phyloP scores from a whole-genome alignment of 2,888 invertebrate species.

The Leucozona laternaria region DNA sequence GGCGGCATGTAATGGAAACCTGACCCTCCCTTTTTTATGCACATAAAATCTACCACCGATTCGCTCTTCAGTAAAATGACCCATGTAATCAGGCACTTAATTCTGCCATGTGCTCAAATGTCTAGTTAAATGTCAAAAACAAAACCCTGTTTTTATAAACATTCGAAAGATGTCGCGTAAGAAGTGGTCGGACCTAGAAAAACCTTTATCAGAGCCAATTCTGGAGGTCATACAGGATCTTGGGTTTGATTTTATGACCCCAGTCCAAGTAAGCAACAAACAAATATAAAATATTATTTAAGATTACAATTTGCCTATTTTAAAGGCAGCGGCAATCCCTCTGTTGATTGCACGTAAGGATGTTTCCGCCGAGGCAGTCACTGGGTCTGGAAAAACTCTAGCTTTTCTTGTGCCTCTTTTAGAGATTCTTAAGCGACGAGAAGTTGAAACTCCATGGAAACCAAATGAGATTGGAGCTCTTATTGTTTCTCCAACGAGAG shows the following conservation, averaged over 20 bases:
- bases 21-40: no score
- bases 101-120: conserved; percentile 40
- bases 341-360: conserved; percentile 95
- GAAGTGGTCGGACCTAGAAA: conserved; percentile 84
- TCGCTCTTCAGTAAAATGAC: no score
- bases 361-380: conserved; percentile 99
- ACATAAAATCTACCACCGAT: no score
- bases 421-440: conserved; percentile 90
- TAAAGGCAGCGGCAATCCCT: conserved; percentile 94
- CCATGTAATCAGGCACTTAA: no score
- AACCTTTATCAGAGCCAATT: conserved; percentile 84
- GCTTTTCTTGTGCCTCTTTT: conserved; percentile 97
- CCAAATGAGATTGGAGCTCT: conserved; percentile 93
- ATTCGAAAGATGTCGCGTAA: conserved; percentile 80
- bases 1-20: no score
- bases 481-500: conserved; percentile 97
- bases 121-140: conserved; percentile 8
- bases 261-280: conserved; percentile 84
- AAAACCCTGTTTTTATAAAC: conserved; percentile 35
- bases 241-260: conserved; percentile 86
- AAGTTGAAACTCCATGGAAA: conserved; percentile 87
- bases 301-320: neutral
- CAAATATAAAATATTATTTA: no score
- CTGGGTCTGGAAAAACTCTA: conserved; percentile 99
- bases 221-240: conserved; percentile 85